These are phyloP conservation scores for Steinernema hermaphroditum DNA, from an alignment of 2,888 invertebrate genomes.

Conservation along the genomic window DNA sequence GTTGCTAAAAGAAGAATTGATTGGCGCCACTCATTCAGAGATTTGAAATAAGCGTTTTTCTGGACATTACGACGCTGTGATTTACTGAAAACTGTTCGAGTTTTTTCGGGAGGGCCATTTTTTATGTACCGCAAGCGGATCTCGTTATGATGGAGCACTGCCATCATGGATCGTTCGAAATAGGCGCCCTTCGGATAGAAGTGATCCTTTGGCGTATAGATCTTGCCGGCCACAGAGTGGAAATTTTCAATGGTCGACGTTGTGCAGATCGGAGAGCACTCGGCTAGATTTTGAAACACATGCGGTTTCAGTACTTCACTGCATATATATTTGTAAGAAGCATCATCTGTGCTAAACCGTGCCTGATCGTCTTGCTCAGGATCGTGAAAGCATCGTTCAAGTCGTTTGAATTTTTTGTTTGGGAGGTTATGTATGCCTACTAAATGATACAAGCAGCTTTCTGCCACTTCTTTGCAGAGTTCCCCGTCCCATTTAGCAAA, in stretches of 20 bases:
- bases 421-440: too few relatives aligned
- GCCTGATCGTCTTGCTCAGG: too few relatives aligned
- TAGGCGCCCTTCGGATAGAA: neutral
- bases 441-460: too few relatives aligned
- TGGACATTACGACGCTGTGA: slow-evolving; percentile 34
- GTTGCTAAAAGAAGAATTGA: too few relatives aligned
- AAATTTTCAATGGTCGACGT: neutral
- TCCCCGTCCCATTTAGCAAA: neutral
- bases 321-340: too few relatives aligned
- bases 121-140: slow-evolving; percentile 71
- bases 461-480: neutral
- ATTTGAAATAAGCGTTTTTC: too few relatives aligned
- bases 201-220: neutral
- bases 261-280: neutral
- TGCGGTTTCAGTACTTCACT: neutral
- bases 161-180: neutral
- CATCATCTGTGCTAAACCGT: too few relatives aligned
- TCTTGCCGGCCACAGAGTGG: neutral
- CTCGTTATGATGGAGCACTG: slow-evolving; percentile 8
- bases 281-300: neutral
- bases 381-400: too few relatives aligned
- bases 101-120: too few relatives aligned
- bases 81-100: slow-evolving; percentile 77
- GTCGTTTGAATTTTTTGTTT: too few relatives aligned
- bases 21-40: neutral